Base-by-base conservation (phyloP, 1,140 invertebrate genomes). In the Camponotus pennsylvanicus region DNA sequence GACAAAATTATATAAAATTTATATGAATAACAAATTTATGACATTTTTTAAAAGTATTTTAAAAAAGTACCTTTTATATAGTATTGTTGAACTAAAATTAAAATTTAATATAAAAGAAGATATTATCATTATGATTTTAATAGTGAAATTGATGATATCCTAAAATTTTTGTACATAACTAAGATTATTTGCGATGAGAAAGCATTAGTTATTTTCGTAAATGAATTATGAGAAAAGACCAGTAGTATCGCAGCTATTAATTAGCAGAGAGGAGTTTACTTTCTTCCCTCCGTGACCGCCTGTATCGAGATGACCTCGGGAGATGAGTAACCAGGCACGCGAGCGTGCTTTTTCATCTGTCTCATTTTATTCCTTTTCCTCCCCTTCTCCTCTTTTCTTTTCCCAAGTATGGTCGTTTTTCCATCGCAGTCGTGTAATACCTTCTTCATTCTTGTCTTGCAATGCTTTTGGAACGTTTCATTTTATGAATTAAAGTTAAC, bases 281-380 rank as follows among this genome's bases (percentile, higher is more conserved):
- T 69, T 49, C 27, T 21, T 15, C 59, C 40, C 52, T 3, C 18
- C 66, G 61, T 84, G 87, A 84, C 40, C 78, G 73, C 71, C 78
- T 79, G 78, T 64, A 79, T 86, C 75, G 77, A 89, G 88, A 87
- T 89, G 88, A 89, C 88, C 88, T 89, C 88, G 88, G 37, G 49
- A 66, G 67, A 89, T 87, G 88, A 89, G 55, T 15, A 18, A 18
- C 59, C 67, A 45, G 66, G 79, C 79, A 73, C 52, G 67, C 83
- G 80, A 57, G 49, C 27, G 79, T 9, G 42, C 86, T 87, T 71
- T 84, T 63, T 87, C 57, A 67, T 45, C 64, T 85, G 42, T 67
- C 2, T 64, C 27, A 59, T 79, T 67, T 34, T 79, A 32, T 37
- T 80, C 61, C 3, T 69, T 37, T 80, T 67, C 8, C 15, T 55